Conservation (phyloP, 2,888 invertebrate genomes). For the Acanthococcus lagerstroemiae region DNA sequence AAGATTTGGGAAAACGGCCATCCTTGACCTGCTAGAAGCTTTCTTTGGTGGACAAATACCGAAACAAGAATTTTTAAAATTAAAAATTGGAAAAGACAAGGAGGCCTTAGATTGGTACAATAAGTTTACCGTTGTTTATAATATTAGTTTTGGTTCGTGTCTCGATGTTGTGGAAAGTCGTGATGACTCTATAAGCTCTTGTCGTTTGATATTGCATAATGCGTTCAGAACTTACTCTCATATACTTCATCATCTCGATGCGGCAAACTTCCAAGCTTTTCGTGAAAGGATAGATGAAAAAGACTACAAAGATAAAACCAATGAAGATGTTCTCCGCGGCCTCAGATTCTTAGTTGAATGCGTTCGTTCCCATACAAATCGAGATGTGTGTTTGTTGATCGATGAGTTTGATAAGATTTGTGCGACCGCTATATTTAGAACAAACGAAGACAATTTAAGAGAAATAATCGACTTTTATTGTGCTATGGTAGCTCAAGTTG, state of each 20-base stretch:
- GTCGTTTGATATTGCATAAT: background rate
- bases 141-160: background rate
- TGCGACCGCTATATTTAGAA: too few relatives aligned
- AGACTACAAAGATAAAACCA: background rate
- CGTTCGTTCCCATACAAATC: background rate
- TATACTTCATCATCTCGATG: constrained; percentile 2
- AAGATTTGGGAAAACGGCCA: background rate
- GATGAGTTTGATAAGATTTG: too few relatives aligned
- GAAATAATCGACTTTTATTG: too few relatives aligned
- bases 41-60: background rate
- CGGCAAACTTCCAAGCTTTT: background rate
- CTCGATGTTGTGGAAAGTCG: background rate
- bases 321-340: background rate
- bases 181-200: background rate
- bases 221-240: background rate
- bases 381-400: background rate
- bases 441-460: too few relatives aligned
- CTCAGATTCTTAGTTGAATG: background rate
- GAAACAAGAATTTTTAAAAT: background rate
- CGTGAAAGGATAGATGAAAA: background rate
- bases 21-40: background rate
- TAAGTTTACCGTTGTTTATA: constrained; percentile 1
- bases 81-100: background rate
- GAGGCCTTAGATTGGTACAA: background rate
- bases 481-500: too few relatives aligned